These are phyloP conservation scores for Drosophila anomalipes DNA, from an alignment of 2,888 invertebrate genomes.

Conservation along the genomic window DNA sequence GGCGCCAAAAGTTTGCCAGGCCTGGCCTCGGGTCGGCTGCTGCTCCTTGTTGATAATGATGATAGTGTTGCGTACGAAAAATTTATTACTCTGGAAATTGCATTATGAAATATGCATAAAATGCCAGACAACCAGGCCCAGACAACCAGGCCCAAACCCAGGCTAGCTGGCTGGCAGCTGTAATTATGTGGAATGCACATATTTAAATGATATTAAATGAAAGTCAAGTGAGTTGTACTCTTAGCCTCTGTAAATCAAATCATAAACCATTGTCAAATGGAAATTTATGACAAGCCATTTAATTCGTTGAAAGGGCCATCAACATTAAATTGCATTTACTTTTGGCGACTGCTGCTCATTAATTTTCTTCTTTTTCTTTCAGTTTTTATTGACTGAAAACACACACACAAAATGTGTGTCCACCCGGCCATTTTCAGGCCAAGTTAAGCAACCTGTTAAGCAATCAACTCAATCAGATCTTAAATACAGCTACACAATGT, in stretches of 20 bases:
- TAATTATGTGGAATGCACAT: slow-evolving; percentile 43
- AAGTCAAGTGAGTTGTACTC: slow-evolving; percentile 32
- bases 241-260: slow-evolving; percentile 15
- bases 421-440: background rate
- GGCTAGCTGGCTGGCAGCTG: slow-evolving; percentile 6
- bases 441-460: background rate
- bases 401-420: background rate
- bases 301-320: background rate
- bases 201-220: slow-evolving; percentile 54
- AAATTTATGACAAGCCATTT: slow-evolving; percentile 1
- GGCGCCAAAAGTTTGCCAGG: slow-evolving; percentile 50
- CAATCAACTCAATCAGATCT: background rate
- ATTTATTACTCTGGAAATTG: slow-evolving; percentile 77
- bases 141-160: background rate
- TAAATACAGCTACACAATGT: background rate
- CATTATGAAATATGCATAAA: slow-evolving; percentile 81
- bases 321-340: background rate
- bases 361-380: background rate
- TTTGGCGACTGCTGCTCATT: background rate
- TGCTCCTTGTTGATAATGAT: slow-evolving; percentile 72
- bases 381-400: background rate
- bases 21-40: slow-evolving; percentile 19
- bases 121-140: slow-evolving; percentile 10
- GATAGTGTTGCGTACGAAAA: slow-evolving; percentile 63
- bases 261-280: slow-evolving; percentile 4